Conservation (phyloP, 2,797 vertebrate genomes). For the Pangasius larnaudii region DNA sequence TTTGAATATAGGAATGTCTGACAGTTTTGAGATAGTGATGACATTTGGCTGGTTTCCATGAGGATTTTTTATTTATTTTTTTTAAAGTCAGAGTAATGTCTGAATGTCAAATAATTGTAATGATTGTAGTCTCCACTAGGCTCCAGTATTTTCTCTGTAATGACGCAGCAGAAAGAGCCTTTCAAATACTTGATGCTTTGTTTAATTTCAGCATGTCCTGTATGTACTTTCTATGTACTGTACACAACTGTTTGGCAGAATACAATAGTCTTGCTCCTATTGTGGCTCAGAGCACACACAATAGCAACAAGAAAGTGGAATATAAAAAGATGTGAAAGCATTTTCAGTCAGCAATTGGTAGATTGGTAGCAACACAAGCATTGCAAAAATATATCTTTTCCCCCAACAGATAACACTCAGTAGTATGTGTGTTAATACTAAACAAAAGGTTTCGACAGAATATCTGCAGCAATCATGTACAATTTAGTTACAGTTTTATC, state of each 20-base stretch:
- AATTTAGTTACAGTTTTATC: neutral
- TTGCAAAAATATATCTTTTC: neutral
- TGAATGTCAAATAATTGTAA: neutral
- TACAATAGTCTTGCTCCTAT: neutral
- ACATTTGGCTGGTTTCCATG: neutral
- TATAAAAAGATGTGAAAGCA: neutral
- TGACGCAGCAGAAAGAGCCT: neutral
- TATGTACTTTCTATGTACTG: neutral
- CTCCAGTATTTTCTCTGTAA: conserved; percentile 23
- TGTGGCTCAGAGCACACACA: neutral
- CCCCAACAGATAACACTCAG: neutral
- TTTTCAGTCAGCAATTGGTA: neutral
- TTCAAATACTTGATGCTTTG: neutral
- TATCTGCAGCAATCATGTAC: neutral
- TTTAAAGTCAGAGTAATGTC: neutral
- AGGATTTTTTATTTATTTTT: neutral
- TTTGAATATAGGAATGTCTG: neutral
- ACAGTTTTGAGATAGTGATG: neutral
- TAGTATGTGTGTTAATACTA: neutral
- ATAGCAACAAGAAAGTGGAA: too few relatives aligned
- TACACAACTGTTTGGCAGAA: neutral
- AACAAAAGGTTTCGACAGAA: neutral
- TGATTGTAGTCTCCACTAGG: neutral
- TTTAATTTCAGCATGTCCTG: neutral
- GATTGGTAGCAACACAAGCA: neutral